Evolutionary conservation across 2,113 vertebrate species (phyloP).

Genomic region (Petrocephalus zakoni): DNA sequence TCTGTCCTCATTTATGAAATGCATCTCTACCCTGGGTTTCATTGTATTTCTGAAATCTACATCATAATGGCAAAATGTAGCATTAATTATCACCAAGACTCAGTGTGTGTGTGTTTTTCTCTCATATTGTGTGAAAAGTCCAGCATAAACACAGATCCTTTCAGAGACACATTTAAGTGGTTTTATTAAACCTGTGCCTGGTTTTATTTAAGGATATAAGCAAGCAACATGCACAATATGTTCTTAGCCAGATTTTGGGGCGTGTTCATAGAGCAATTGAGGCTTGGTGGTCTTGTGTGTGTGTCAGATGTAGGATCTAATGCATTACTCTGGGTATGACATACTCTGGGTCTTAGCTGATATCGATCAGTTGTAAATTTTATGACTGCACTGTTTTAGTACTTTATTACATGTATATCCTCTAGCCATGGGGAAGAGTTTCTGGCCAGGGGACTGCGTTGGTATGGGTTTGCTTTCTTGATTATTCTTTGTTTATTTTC

Average conservation of each 20-base stretch:
- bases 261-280: neutral
- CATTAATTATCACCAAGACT: neutral
- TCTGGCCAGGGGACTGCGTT: neutral
- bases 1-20: neutral
- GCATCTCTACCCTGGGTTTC: neutral
- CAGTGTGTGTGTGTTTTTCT: neutral
- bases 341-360: neutral
- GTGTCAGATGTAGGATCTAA: neutral
- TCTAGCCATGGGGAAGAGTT: neutral
- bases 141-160: neutral
- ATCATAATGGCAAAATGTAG: neutral
- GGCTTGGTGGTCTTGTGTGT: neutral
- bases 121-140: neutral
- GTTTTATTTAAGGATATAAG: neutral
- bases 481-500: slow-evolving; percentile 1
- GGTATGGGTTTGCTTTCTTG: neutral
- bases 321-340: neutral
- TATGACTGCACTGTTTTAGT: neutral
- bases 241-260: neutral
- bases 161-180: neutral
- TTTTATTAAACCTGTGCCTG: neutral
- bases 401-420: neutral
- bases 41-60: slow-evolving; percentile 9
- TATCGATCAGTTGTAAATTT: neutral
- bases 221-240: neutral